Evolutionary conservation across 2,113 vertebrate genomes (phyloP), one percentile per base, ranked within the genome.

Genomic region (Onychostoma macrolepis): DNA sequence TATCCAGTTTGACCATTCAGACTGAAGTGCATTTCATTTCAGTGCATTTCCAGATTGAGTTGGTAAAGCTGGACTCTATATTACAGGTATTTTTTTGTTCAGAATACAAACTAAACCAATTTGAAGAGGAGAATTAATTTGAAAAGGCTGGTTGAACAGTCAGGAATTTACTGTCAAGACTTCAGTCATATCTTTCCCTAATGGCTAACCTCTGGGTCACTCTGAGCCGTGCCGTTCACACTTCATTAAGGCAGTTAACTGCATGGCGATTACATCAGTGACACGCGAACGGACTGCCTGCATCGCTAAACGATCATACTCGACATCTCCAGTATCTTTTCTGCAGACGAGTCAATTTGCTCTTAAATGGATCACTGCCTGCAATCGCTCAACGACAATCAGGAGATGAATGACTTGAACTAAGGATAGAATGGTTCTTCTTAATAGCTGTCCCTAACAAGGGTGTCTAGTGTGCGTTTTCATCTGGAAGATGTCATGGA

Each of bases 281-380:
- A 19, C n/a, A 58, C 41, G 7, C 17, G 30, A 8, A 58, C 43
- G 15, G n/a, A n/a, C 80, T 84, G 77, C 48, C 80, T 83, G 58
- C 67, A 89, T 87, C 84, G 58, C 48, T 74, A 87, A 88, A 80
- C 85, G 74, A 89, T 90, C 74, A 87, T 79, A 87, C 87, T 77
- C 50, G 76, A 74, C 72, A 74, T 86, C 77, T 89, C 56, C 15
- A 71, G 63, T 86, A 79, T 72, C 88, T 89, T 83, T 91, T 92
- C 24, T 53, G 80, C 61, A 82, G 80, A 48, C 3, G n/a, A 48
- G 41, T 88, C 61, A 86, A 28, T 89, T 88, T 88, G 72, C 78
- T 63, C 85, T 80, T 78, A 72, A 87, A 89, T 90, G 67, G 87
- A 90, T 90, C 69, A 86, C 85, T 86, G 90, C 24, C 63, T 84